Evolutionary conservation across 1,140 invertebrate species (phyloP).

Genomic region (Bactericera cockerelli): DNA sequence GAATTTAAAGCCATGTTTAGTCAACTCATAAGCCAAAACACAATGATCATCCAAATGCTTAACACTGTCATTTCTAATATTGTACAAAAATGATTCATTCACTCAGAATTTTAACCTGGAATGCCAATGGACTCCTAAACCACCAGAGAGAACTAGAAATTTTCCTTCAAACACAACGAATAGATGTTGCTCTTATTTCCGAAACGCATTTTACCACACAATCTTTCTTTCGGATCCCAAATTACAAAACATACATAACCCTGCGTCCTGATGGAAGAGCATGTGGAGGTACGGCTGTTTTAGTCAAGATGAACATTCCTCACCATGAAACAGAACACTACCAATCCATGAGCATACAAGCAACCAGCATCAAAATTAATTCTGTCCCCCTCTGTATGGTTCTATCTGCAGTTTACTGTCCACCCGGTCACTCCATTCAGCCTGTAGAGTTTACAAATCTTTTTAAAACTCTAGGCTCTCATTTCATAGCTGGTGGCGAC

Average conservation of each 20-base stretch:
- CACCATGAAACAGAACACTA: conserved; percentile 18
- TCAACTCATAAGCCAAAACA: conserved; percentile 8
- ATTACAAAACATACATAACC: conserved; percentile 19
- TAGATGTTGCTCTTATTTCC: too few species aligned
- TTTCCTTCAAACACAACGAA: too few species aligned
- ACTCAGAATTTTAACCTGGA: too few species aligned
- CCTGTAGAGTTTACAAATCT: conserved; percentile 23
- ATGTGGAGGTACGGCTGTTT: conserved; percentile 21
- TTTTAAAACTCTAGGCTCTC: conserved; percentile 23
- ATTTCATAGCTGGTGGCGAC: conserved; percentile 28
- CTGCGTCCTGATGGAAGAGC: conserved; percentile 24
- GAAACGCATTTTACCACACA: conserved; percentile 23
- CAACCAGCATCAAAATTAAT: conserved; percentile 22
- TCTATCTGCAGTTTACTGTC: conserved; percentile 26
- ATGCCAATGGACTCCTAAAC: conserved; percentile 9
- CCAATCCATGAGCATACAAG: conserved; percentile 19
- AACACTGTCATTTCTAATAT: not conserved
- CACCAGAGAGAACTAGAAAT: conserved; percentile 7
- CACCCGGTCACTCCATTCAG: conserved; percentile 24
- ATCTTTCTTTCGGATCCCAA: conserved; percentile 18
- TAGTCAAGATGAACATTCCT: conserved; percentile 17
- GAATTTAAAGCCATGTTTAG: conserved; percentile 7
- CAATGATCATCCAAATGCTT: too few species aligned
- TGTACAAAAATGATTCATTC: not conserved
- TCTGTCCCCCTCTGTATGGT: conserved; percentile 17